These are phyloP conservation scores for Eriocheir sinensis DNA, from an alignment of 1,140 invertebrate species.

Conservation along the genomic window DNA sequence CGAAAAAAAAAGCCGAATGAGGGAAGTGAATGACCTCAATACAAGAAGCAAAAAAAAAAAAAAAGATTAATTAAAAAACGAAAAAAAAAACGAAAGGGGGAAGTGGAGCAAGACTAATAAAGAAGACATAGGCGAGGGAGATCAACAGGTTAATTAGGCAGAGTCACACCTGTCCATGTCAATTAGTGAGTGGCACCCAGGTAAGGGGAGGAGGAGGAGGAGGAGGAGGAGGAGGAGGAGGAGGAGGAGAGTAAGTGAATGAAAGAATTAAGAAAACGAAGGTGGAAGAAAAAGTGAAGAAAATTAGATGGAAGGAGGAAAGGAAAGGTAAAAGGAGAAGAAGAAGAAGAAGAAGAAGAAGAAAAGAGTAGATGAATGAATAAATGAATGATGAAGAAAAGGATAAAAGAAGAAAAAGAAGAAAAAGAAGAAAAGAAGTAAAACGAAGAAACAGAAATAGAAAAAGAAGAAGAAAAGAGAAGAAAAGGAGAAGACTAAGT, in stretches of 20 bases:
- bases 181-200: too few species aligned
- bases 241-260: background rate
- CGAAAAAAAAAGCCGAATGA: too few species aligned
- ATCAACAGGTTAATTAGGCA: background rate
- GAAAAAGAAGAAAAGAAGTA: background rate
- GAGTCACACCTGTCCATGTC: too few species aligned
- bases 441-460: background rate
- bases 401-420: background rate
- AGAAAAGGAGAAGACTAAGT: background rate
- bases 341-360: too few species aligned
- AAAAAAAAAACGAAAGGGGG: too few species aligned
- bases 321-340: background rate
- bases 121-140: too few species aligned
- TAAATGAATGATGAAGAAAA: background rate
- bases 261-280: background rate
- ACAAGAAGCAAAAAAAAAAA: too few species aligned
- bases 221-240: background rate
- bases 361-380: background rate
- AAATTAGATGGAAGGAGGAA: background rate
- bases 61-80: too few species aligned
- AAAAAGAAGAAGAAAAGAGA: background rate
- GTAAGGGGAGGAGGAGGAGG: background rate
- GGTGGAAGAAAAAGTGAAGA: background rate
- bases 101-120: too few species aligned
- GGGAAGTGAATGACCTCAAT: too few species aligned